Percentiles rank a stretch among this genome's conserved stretches.
phyloP scores from a whole-genome alignment of 2,888 invertebrate species.

The Platycnemis pennipes region DNA sequence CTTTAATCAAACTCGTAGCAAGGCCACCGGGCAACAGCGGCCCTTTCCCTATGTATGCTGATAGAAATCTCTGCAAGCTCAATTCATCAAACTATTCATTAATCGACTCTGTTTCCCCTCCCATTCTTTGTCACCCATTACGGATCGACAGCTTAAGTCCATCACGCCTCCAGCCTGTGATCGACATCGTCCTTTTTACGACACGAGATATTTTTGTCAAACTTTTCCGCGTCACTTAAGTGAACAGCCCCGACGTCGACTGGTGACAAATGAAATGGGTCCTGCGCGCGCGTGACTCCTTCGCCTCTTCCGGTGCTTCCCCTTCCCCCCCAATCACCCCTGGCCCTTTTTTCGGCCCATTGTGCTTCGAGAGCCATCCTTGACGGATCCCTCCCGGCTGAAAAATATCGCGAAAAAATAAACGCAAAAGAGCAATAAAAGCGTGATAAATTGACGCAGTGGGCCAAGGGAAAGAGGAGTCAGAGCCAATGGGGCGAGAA shows the following conservation, averaged over 20 bases:
- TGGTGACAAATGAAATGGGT: neutral
- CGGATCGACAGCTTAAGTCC: neutral
- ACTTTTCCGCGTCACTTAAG: neutral
- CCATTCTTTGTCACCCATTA: neutral
- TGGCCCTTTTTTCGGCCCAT: too few species aligned
- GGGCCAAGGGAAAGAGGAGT: neutral
- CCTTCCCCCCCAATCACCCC: too few species aligned
- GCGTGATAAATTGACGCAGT: too few species aligned
- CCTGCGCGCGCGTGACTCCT: neutral
- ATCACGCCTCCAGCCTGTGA: neutral
- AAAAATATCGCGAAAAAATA: too few species aligned
- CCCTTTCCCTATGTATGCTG: neutral
- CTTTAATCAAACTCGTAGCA: neutral
- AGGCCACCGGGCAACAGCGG: neutral
- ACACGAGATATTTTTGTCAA: neutral
- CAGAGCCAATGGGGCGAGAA: neutral
- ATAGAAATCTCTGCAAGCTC: neutral
- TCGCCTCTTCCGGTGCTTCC: neutral
- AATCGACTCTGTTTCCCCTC: neutral
- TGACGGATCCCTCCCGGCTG: too few species aligned
- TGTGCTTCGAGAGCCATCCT: too few species aligned
- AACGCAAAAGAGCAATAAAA: too few species aligned
- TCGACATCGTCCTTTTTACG: neutral
- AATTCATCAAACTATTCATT: neutral
- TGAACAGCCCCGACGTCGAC: neutral